These are phyloP conservation scores for Ips typographus DNA, from an alignment of 1,140 invertebrate genomes.

Conservation along the genomic window DNA sequence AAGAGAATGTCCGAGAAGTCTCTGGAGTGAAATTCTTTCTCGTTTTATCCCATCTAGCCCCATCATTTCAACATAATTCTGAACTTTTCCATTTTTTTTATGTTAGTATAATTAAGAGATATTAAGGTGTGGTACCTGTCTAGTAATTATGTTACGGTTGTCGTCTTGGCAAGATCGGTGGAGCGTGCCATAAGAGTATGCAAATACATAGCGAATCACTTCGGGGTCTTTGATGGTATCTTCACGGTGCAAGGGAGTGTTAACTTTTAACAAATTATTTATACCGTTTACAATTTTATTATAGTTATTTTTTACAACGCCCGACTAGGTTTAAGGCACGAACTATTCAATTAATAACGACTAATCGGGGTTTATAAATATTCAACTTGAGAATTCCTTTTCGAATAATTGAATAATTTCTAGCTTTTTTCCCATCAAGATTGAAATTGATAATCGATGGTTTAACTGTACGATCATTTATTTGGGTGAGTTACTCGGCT, in stretches of 20 bases:
- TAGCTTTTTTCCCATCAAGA: too few species aligned
- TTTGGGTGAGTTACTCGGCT: too few species aligned
- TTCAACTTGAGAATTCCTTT: too few species aligned
- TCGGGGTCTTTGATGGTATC: not conserved
- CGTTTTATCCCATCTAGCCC: too few species aligned
- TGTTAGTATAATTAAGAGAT: not conserved
- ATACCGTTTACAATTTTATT: not conserved
- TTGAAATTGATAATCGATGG: too few species aligned
- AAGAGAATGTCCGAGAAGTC: not conserved
- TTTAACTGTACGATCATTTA: too few species aligned
- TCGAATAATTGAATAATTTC: too few species aligned
- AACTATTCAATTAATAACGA: too few species aligned
- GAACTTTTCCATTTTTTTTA: not conserved
- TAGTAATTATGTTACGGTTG: slow-evolving; percentile 1
- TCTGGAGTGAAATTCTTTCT: not conserved
- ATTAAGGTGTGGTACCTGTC: slow-evolving; percentile 4
- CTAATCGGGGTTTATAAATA: too few species aligned
- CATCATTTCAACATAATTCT: too few species aligned
- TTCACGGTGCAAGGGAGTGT: not conserved
- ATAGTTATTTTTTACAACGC: too few species aligned
- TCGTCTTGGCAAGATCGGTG: not conserved
- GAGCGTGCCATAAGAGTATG: not conserved
- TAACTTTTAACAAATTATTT: not conserved
- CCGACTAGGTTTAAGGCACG: too few species aligned
- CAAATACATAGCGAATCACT: not conserved